Percentiles rank a stretch among this genome's conserved stretches.
Conservation (phyloP, 2,113 vertebrate genomes). For the Pteronura brasiliensis region DNA sequence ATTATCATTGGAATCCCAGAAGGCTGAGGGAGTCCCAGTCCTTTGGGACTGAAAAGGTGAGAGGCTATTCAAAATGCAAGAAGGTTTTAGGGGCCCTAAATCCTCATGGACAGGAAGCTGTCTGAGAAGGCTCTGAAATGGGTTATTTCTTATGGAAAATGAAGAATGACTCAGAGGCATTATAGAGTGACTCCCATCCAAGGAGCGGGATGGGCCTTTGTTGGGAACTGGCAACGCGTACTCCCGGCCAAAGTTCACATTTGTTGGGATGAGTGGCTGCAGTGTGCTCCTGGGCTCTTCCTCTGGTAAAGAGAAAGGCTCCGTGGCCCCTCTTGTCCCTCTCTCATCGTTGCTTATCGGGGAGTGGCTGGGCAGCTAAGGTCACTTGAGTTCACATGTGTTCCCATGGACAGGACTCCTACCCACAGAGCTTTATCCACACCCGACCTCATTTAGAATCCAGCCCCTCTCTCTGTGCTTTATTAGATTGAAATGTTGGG, state of each 20-base stretch:
- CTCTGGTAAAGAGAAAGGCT: not conserved
- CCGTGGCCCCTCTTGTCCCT: not conserved
- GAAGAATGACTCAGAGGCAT: not conserved
- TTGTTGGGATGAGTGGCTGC: not conserved
- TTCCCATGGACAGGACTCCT: not conserved
- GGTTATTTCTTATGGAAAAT: not conserved
- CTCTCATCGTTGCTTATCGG: not conserved
- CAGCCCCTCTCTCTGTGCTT: too few relatives aligned
- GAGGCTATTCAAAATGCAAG: not conserved
- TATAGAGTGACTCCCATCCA: not conserved
- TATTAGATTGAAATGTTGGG: not conserved
- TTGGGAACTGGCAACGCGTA: not conserved
- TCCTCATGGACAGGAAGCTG: not conserved
- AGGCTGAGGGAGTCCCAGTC: not conserved
- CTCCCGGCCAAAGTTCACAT: not conserved
- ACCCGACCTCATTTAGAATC: not conserved
- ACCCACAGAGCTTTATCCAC: not conserved
- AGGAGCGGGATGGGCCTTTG: not conserved
- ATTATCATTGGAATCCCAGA: not conserved
- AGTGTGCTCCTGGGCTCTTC: not conserved
- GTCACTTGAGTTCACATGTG: too few relatives aligned
- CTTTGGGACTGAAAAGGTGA: not conserved
- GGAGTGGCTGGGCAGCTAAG: not conserved
- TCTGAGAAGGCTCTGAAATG: not conserved
- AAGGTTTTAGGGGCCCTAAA: not conserved